These are phyloP conservation scores for Chalcis sispes DNA, from an alignment of 2,888 invertebrate species.

Conservation along the genomic window DNA sequence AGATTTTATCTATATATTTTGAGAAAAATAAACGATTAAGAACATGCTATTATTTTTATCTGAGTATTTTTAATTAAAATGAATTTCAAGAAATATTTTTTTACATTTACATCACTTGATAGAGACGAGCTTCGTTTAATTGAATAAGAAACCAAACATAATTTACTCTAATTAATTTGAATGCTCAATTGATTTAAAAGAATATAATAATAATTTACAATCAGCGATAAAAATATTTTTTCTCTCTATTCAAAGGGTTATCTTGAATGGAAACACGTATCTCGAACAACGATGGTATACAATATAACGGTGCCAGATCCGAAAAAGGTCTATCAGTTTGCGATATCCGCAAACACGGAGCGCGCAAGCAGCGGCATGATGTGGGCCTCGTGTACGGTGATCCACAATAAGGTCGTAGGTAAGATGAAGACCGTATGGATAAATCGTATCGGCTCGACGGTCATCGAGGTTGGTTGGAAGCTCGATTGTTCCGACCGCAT, in stretches of 20 bases:
- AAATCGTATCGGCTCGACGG: conserved; percentile 76
- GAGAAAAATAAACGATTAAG: conserved; percentile 7
- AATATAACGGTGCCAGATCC: conserved; percentile 81
- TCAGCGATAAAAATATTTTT: no score
- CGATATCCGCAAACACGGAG: conserved; percentile 86
- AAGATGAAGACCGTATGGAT: conserved; percentile 80
- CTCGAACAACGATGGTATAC: conserved; percentile 76
- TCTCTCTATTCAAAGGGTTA: conserved; percentile 76
- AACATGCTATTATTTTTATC: neutral
- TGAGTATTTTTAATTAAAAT: neutral
- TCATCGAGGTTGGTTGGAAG: conserved; percentile 85
- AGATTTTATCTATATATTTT: conserved; percentile 4
- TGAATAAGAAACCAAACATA: no score
- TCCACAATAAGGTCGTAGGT: conserved; percentile 76
- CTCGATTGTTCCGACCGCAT: conserved; percentile 86
- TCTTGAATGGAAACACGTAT: conserved; percentile 80
- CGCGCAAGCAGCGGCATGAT: conserved; percentile 88
- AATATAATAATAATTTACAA: no score
- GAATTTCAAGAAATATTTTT: conserved; percentile 11
- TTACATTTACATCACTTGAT: neutral
- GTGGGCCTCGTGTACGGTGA: conserved; percentile 88
- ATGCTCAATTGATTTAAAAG: no score
- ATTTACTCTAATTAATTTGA: no score
- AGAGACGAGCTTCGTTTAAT: no score
- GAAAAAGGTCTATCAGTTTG: conserved; percentile 83